Percentiles rank a stretch among this genome's conserved stretches.
Conservation (phyloP, 1,140 invertebrate species). For the Sitophilus oryzae region DNA sequence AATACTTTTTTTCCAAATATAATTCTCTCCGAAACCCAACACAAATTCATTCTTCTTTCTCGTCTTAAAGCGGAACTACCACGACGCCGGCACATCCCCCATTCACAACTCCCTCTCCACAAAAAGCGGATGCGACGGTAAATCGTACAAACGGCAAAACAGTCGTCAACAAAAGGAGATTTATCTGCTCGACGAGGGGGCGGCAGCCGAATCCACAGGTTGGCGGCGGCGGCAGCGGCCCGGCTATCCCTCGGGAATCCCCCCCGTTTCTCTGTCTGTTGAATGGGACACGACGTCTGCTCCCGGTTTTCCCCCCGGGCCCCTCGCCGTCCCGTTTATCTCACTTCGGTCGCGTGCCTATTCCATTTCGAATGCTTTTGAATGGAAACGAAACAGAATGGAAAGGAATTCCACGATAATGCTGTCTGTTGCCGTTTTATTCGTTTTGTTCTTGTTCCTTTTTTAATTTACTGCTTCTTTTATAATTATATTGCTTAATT, state of each 20-base stretch:
- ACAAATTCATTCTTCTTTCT: no score
- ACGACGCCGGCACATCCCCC: background rate
- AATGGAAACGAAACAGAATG: no score
- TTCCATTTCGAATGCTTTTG: conserved; percentile 2
- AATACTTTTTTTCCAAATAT: no score
- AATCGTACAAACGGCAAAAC: conserved; percentile 2
- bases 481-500: no score
- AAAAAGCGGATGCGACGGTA: background rate
- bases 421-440: conserved; percentile 21
- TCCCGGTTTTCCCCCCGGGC: no score
- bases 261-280: conserved; percentile 7
- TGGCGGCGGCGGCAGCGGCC: background rate
- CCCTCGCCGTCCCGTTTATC: background rate
- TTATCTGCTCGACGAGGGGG: background rate
- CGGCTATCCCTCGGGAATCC: background rate
- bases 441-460: no score
- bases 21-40: background rate
- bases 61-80: background rate
- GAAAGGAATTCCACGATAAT: no score
- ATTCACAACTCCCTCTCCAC: background rate
- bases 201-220: conserved; percentile 1
- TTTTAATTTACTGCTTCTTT: no score
- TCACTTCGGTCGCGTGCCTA: background rate
- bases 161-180: conserved; percentile 8
- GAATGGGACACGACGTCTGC: background rate